Evolutionary conservation across 2,113 vertebrate genomes (phyloP).

Genomic region (Brevimyrus niger): DNA sequence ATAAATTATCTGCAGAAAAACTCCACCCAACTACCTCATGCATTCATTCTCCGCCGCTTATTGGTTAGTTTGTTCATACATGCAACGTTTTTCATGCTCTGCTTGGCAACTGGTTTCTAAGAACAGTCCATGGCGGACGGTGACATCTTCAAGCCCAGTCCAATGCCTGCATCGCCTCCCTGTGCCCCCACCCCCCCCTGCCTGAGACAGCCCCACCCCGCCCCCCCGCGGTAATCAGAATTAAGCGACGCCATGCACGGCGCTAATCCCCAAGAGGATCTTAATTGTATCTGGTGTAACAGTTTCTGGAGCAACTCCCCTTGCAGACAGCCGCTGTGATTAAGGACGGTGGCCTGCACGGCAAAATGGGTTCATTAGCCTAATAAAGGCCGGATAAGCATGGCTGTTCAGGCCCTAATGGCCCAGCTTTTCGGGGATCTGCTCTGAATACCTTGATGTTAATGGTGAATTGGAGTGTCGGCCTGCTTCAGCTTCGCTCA

Average conservation of each 20-base stretch:
- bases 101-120: background rate
- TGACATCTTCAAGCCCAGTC: conserved; percentile 1
- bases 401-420: conserved; percentile 57
- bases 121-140: background rate
- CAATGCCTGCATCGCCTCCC: conserved; percentile 7
- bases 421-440: conserved; percentile 49
- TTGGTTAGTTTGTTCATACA: background rate
- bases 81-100: background rate
- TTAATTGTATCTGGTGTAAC: conserved; percentile 54
- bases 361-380: conserved; percentile 58
- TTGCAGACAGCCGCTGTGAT: conserved; percentile 44
- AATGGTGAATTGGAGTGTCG: conserved; percentile 31
- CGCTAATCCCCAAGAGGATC: conserved; percentile 54
- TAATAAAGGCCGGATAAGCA: conserved; percentile 60
- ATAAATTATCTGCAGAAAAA: background rate
- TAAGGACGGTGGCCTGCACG: conserved; percentile 43
- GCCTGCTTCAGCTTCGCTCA: background rate
- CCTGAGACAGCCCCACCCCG: conserved; percentile 45
- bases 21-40: background rate
- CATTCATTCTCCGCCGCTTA: background rate
- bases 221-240: conserved; percentile 52
- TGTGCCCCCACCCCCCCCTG: conserved; percentile 27
- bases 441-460: conserved; percentile 43
- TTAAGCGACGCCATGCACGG: conserved; percentile 49
- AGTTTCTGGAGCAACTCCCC: conserved; percentile 45